phyloP scores from a whole-genome alignment of 2,797 vertebrate genomes.

The Hydrophis major region DNA sequence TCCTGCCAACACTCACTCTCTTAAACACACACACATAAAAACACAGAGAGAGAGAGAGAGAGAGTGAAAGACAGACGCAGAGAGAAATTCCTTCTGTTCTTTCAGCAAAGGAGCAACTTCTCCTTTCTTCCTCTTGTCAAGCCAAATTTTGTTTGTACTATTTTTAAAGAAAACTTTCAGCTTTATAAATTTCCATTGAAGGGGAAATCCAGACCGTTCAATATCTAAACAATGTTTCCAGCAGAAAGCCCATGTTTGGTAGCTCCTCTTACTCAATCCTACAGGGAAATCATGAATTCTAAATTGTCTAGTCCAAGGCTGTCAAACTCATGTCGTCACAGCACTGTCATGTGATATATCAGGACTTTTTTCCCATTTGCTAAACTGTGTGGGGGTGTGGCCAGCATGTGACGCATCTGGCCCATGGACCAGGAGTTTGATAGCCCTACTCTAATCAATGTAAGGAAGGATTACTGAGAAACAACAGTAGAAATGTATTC shows the following conservation, averaged over 20 bases:
- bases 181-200: neutral
- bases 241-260: neutral
- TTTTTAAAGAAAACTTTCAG: neutral
- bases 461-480: neutral
- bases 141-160: neutral
- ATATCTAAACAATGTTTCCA: neutral
- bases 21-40: neutral
- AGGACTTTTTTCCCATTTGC: no score
- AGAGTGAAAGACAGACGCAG: neutral
- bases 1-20: neutral
- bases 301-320: no score
- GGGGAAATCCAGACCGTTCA: neutral
- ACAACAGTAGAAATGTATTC: neutral
- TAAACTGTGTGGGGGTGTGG: no score
- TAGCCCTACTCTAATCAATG: neutral
- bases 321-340: no score
- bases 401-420: no score
- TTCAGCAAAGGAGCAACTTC: neutral
- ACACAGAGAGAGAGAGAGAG: neutral
- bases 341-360: fast-evolving
- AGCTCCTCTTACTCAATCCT: neutral
- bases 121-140: neutral
- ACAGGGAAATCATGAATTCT: neutral
- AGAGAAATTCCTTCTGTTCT: neutral
- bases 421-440: no score